These are phyloP conservation scores for Drosophila differens DNA, from an alignment of 2,888 invertebrate genomes.

Conservation along the genomic window DNA sequence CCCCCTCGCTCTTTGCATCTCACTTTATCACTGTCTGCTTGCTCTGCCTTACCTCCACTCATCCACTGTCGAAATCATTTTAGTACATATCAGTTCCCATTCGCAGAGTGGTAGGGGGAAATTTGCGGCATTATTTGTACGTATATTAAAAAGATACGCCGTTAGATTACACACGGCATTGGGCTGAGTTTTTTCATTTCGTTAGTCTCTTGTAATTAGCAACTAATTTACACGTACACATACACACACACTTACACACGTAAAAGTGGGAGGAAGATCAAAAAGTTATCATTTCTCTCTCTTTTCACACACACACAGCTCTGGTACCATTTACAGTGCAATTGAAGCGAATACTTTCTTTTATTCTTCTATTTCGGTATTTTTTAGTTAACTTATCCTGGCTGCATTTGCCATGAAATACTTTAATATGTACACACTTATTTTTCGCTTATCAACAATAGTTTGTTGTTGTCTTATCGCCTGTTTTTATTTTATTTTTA, in stretches of 20 bases:
- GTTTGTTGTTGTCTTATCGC: slow-evolving; percentile 72
- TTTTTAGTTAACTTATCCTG: slow-evolving; percentile 16
- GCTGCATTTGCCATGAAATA: slow-evolving; percentile 31
- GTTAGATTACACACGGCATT: slow-evolving; percentile 58
- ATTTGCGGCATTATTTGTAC: slow-evolving; percentile 20
- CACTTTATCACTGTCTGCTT: not conserved
- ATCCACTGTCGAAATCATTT: slow-evolving; percentile 40
- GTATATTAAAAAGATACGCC: slow-evolving; percentile 49
- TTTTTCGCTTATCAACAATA: slow-evolving; percentile 49
- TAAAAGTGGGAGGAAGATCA: not conserved
- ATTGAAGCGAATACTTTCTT: not conserved
- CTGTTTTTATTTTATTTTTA: slow-evolving; percentile 34
- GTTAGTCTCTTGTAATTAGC: slow-evolving; percentile 22
- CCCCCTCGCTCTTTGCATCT: slow-evolving; percentile 5
- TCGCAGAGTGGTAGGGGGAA: slow-evolving; percentile 11
- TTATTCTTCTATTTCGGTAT: not conserved
- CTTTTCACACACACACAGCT: not conserved
- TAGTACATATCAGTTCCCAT: slow-evolving; percentile 4
- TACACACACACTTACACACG: not conserved
- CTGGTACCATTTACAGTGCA: not conserved
- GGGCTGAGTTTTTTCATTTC: slow-evolving; percentile 32
- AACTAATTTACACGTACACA: slow-evolving; percentile 1
- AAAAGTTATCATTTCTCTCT: not conserved
- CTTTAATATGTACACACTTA: slow-evolving; percentile 1
- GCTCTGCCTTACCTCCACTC: slow-evolving; percentile 4